Base-by-base conservation (phyloP, 2,797 vertebrate species). In the Lutjanus argentimaculatus region DNA sequence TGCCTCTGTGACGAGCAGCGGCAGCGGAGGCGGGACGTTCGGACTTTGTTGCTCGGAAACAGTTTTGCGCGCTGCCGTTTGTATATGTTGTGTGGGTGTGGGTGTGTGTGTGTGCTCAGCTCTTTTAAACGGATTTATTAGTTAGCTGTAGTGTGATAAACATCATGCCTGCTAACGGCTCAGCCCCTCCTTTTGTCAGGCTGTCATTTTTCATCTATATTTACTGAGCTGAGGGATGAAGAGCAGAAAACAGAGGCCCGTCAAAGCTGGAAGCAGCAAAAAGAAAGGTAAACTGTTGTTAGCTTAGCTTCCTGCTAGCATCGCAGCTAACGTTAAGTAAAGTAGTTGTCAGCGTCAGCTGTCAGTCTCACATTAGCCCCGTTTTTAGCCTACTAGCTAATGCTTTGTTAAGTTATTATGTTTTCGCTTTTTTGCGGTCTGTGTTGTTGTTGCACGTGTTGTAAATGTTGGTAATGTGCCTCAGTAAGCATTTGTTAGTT, bases 211-310 rank as follows among this genome's bases (percentile, higher is more conserved):
- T n/a, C 10, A 6, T 22, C 12, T 15, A 16, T 63, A 6, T 66
- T 73, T 46, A 49, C 17, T 79, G 80, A 88, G 45, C 59, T 61
- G 74, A 89, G 88, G 64, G 43, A 96, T 96, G 96, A 96, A 95
- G 90, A 94, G 83, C 89, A 93, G 89, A 82, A 94, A 88, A 46
- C 66, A 76, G 7, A 93, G 88, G 78, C 22, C 81, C 36, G 68
- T 56, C n/a, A 94, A 85, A 86, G 36, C 83, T 70, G 94, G 91
- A 85, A 77, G 66, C 84, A 86, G 71, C 79, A 95, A 81, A 85
- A 94, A 72, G 69, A 96, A 93, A 95, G 93, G 96, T 96, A 68
- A 84, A 69, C 4, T 65, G 70, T 57, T 75, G 45, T 88, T 82
- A 77, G 79, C 67, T 71, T 73, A 74, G 77, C 80, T 63, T 67